phyloP scores from a whole-genome alignment of 2,888 invertebrate species.

The Drosophila phalerata region DNA sequence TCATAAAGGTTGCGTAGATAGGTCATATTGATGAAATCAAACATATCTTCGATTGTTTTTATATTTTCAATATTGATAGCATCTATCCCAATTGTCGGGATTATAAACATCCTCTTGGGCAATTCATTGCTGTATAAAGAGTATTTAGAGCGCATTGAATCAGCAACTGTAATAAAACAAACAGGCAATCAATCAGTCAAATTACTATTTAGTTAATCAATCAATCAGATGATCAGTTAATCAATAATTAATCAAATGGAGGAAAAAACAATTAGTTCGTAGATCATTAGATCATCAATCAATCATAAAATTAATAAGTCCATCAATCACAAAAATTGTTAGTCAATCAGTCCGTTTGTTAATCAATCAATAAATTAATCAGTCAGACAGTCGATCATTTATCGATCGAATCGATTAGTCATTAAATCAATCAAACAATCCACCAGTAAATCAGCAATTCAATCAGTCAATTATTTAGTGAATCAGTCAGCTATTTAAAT shows the following conservation, averaged over 20 bases:
- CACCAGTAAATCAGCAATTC: too few relatives aligned
- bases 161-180: not conserved
- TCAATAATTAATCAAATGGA: not conserved
- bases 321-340: not conserved
- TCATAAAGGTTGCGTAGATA: not conserved
- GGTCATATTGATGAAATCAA: not conserved
- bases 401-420: too few relatives aligned
- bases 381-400: not conserved
- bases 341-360: not conserved
- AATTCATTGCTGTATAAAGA: not conserved
- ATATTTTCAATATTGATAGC: not conserved
- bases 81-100: not conserved
- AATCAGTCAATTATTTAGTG: not conserved
- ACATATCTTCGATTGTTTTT: not conserved
- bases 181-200: not conserved
- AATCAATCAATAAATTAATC: not conserved
- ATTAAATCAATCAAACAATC: not conserved
- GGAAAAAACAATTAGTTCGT: not conserved
- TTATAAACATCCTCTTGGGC: not conserved
- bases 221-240: not conserved
- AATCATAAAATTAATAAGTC: not conserved
- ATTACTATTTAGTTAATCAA: not conserved
- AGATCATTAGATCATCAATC: not conserved
- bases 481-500: not conserved
- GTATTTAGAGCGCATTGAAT: not conserved